phyloP scores from a whole-genome alignment of 2,113 vertebrate genomes.

The Mystacornis crossleyi region DNA sequence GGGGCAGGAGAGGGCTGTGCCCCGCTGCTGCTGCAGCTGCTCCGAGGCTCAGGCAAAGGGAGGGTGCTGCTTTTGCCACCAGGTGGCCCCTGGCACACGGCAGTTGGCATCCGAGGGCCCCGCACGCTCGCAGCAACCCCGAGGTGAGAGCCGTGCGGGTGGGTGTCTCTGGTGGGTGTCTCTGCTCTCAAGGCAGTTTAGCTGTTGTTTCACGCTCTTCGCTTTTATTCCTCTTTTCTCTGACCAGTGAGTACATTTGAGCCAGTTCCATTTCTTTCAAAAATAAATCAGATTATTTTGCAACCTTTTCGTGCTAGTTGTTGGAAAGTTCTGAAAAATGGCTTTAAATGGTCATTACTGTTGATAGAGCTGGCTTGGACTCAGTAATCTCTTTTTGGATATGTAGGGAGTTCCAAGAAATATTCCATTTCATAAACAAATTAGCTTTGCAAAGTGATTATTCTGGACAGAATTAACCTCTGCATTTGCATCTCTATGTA shows the following conservation, averaged over 20 bases:
- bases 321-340: not conserved
- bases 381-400: not conserved
- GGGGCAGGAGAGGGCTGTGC: not conserved
- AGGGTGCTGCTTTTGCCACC: not conserved
- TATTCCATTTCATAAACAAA: not conserved
- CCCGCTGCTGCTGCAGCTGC: not conserved
- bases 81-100: conserved; percentile 10
- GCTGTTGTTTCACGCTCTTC: not conserved
- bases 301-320: not conserved
- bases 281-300: not conserved
- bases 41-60: not conserved
- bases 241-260: too few species aligned
- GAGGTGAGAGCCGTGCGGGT: accelerated
- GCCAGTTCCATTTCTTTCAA: not conserved
- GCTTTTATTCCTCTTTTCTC: not conserved
- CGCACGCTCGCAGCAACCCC: accelerated
- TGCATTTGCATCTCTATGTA: not conserved
- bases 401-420: not conserved
- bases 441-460: not conserved
- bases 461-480: not conserved
- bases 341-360: not conserved
- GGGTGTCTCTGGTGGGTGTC: too few species aligned
- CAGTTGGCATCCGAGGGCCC: not conserved
- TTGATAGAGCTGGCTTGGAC: not conserved
- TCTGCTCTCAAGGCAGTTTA: not conserved